Percentiles rank a stretch among this genome's conserved stretches.
phyloP scores from a whole-genome alignment of 2,797 vertebrate genomes.

The Hapalemur alaotrensis region DNA sequence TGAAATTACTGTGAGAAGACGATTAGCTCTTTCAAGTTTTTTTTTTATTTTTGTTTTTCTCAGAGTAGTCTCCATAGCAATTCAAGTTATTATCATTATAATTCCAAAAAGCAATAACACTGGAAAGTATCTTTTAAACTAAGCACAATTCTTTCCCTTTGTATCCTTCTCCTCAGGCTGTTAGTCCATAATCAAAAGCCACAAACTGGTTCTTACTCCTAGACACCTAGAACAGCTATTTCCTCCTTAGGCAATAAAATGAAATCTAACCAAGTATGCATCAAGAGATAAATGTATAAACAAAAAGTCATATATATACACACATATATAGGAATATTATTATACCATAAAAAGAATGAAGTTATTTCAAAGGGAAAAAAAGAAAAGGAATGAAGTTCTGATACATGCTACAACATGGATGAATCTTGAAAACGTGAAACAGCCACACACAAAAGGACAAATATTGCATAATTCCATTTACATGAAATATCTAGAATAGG shows the following conservation, averaged over 20 bases:
- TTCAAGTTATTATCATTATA: neutral
- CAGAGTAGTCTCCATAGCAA: no score
- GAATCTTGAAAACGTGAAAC: neutral
- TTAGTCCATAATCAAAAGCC: neutral
- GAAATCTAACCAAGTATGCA: neutral
- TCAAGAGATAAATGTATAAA: constrained; percentile 5
- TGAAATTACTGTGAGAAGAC: neutral
- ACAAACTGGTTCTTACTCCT: neutral
- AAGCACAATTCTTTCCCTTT: neutral
- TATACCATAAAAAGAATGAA: constrained; percentile 1
- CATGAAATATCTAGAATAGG: neutral
- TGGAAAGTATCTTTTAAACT: neutral
- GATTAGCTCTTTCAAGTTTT: neutral
- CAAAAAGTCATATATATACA: neutral
- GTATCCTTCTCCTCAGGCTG: neutral
- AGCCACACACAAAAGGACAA: neutral
- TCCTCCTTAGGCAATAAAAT: constrained; percentile 8
- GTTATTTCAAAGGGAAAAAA: neutral
- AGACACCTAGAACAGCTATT: neutral
- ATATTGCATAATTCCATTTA: neutral
- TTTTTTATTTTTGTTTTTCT: no score
- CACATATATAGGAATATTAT: neutral
- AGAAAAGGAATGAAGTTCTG: neutral
- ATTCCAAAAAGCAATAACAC: neutral
- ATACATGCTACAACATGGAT: neutral